Evolutionary conservation across 2,797 vertebrate species (phyloP).

Genomic region (Microctenopoma lineatum): DNA sequence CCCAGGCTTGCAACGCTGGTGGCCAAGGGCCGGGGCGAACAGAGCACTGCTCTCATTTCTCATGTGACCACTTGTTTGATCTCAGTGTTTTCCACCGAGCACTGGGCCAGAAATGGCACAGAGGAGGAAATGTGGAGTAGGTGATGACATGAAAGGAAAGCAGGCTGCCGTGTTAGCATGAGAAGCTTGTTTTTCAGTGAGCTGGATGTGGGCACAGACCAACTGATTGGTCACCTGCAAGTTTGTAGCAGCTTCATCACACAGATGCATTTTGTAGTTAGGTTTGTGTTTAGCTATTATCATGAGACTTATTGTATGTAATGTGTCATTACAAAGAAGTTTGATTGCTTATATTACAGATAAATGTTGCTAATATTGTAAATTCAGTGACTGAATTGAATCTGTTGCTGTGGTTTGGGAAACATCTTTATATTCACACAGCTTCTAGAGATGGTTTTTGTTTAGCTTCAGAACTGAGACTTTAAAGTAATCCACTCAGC

Average conservation of each 20-base stretch:
- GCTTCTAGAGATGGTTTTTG: no score
- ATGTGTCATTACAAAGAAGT: background rate
- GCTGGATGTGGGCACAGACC: constrained; percentile 19
- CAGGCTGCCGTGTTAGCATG: constrained; percentile 32
- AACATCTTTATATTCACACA: no score
- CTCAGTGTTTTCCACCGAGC: constrained; percentile 36
- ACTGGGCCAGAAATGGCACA: constrained; percentile 36
- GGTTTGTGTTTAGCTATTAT: background rate
- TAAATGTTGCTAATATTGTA: background rate
- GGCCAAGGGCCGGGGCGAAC: constrained; percentile 49
- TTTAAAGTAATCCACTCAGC: no score
- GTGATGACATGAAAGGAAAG: constrained; percentile 60
- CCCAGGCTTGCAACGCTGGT: constrained; percentile 65
- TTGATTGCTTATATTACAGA: no score
- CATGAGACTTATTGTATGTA: background rate
- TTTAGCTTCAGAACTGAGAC: no score
- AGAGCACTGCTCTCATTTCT: constrained; percentile 46
- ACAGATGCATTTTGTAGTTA: background rate
- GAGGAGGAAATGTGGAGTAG: constrained; percentile 58
- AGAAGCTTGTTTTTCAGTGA: constrained; percentile 18
- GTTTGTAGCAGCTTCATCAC: background rate
- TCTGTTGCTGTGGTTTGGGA: background rate
- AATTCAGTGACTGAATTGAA: background rate
- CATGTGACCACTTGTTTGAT: constrained; percentile 73
- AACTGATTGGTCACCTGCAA: constrained; percentile 39